Conservation (phyloP, 2,113 vertebrate species). For the Nothobranchius kuhntae region DNA sequence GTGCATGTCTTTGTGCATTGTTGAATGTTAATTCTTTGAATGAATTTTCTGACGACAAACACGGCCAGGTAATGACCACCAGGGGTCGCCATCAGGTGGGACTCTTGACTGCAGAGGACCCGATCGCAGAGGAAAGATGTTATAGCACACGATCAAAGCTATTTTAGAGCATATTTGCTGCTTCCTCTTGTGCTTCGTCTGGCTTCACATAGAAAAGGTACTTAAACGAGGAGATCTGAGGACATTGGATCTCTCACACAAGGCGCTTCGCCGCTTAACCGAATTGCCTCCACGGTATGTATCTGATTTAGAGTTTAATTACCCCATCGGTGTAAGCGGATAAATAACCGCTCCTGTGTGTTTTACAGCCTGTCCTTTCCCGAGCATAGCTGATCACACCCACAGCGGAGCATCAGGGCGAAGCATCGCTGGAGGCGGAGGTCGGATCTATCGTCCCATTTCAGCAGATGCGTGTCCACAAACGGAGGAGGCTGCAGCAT, state of each 20-base stretch:
- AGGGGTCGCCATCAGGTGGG: constrained; percentile 31
- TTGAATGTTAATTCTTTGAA: no score
- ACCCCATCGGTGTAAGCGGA: not conserved
- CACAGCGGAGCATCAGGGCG: not conserved
- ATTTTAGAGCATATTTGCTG: not conserved
- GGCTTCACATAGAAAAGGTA: no score
- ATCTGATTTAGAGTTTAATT: not conserved
- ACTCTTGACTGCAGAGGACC: not conserved
- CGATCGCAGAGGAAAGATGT: not conserved
- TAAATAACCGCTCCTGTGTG: not conserved
- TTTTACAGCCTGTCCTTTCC: no score
- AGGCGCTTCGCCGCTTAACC: not conserved
- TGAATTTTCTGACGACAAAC: no score
- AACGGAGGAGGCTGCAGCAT: constrained; percentile 17
- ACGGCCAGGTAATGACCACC: not conserved
- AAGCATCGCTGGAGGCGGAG: not conserved
- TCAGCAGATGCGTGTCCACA: constrained; percentile 49
- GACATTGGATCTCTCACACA: not conserved
- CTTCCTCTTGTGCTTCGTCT: not conserved
- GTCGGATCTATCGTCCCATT: constrained; percentile 23
- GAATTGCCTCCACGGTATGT: no score
- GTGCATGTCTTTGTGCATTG: no score
- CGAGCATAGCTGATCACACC: no score
- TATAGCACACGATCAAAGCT: not conserved
- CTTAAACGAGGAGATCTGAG: no score